Percentiles rank a stretch among this genome's conserved stretches.
These are phyloP conservation scores for Spisula solida DNA, from an alignment of 2,888 invertebrate genomes.

Conservation along the genomic window DNA sequence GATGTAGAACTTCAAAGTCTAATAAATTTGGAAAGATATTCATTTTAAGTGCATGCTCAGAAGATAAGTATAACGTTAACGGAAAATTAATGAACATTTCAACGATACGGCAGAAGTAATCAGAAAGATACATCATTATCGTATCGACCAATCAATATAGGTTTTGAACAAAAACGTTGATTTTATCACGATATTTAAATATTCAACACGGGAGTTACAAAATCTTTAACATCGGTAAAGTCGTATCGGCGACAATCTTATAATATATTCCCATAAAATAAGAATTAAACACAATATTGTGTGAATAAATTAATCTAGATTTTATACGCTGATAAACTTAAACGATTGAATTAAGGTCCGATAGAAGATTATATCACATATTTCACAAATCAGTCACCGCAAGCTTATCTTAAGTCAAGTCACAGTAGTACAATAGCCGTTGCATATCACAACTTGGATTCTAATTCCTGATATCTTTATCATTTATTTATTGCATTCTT, in stretches of 20 bases:
- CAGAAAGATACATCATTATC: slow-evolving; percentile 13
- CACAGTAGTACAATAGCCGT: not conserved
- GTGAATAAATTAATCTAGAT: slow-evolving; percentile 71
- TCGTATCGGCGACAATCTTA: slow-evolving; percentile 38
- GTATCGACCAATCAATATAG: slow-evolving; percentile 28
- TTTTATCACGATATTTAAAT: slow-evolving; percentile 40
- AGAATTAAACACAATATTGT: slow-evolving; percentile 65
- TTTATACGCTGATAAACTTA: slow-evolving; percentile 50
- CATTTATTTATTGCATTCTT: slow-evolving; percentile 13
- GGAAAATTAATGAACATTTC: slow-evolving; percentile 4
- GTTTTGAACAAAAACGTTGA: slow-evolving; percentile 36
- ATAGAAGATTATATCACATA: slow-evolving; percentile 41
- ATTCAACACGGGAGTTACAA: slow-evolving; percentile 32
- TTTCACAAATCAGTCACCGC: slow-evolving; percentile 48
- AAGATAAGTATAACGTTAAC: slow-evolving; percentile 8
- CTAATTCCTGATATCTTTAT: slow-evolving; percentile 12
- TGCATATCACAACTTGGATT: slow-evolving; percentile 1
- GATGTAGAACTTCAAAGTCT: not conserved
- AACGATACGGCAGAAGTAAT: not conserved
- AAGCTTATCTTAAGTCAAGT: slow-evolving; percentile 11
- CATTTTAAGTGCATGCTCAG: slow-evolving; percentile 4
- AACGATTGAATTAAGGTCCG: slow-evolving; percentile 47
- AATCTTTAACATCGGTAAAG: slow-evolving; percentile 32
- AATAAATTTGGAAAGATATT: slow-evolving; percentile 8
- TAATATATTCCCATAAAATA: slow-evolving; percentile 56